These are phyloP conservation scores for Crotalus viridis DNA, from an alignment of 2,113 vertebrate genomes.

Conservation along the genomic window DNA sequence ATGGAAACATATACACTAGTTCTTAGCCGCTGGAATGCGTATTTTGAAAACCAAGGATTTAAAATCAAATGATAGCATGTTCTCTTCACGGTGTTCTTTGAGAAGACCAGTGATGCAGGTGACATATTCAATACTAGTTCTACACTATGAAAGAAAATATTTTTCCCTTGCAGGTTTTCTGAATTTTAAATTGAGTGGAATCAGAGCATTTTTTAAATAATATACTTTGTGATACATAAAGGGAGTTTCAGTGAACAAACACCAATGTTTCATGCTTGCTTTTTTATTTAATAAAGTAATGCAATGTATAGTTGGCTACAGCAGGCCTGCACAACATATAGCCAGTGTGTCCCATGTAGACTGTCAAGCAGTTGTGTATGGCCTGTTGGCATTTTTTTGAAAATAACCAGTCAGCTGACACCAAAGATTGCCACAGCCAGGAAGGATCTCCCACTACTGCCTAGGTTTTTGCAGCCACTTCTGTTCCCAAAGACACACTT, in stretches of 20 bases:
- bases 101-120: background rate
- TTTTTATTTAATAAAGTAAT: background rate
- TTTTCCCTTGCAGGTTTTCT: background rate
- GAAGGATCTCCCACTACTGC: background rate
- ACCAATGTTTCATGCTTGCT: background rate
- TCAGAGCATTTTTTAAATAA: background rate
- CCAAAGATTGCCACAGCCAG: background rate
- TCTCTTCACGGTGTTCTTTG: background rate
- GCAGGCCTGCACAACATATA: background rate
- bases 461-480: background rate
- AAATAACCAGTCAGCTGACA: background rate
- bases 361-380: background rate
- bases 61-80: background rate
- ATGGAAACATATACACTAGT: background rate
- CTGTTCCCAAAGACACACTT: background rate
- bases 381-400: background rate
- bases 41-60: background rate
- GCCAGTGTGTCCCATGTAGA: background rate
- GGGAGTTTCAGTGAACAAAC: background rate
- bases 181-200: background rate
- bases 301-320: background rate
- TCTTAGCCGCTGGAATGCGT: background rate
- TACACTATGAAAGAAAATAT: background rate
- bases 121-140: background rate
- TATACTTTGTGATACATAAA: background rate